Conservation (phyloP, 2,113 vertebrate species). For the Turnix velox region DNA sequence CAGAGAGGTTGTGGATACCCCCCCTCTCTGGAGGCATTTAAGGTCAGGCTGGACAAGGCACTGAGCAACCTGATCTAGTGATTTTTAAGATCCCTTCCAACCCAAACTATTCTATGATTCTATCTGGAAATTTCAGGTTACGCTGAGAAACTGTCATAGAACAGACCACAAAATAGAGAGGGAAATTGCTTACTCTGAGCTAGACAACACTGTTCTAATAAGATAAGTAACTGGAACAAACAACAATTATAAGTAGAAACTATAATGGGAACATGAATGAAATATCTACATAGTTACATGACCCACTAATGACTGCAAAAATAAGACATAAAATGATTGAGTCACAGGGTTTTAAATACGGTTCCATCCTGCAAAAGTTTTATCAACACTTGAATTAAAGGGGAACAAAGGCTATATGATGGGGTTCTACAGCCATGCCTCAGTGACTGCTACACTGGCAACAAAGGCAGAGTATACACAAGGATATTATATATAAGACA, state of each 20-base stretch:
- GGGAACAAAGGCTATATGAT: background rate
- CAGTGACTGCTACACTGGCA: background rate
- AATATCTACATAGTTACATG: background rate
- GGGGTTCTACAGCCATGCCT: background rate
- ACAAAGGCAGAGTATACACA: background rate
- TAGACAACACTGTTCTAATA: background rate
- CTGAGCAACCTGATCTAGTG: too few relatives aligned
- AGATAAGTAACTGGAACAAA: background rate
- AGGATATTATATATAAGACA: background rate
- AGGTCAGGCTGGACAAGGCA: too few relatives aligned
- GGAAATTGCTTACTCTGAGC: background rate
- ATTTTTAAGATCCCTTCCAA: too few relatives aligned
- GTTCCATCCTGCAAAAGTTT: background rate
- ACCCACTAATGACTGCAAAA: constrained; percentile 23
- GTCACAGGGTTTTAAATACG: constrained; percentile 20
- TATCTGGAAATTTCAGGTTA: background rate
- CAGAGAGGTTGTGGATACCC: too few relatives aligned
- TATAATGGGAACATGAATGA: constrained; percentile 8
- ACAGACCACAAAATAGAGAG: background rate
- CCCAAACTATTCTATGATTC: too few relatives aligned
- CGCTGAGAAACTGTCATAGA: background rate
- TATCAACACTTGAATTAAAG: background rate
- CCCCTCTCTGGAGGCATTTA: too few relatives aligned
- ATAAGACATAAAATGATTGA: constrained; percentile 9
- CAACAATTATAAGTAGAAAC: background rate